Base-by-base conservation (phyloP, 2,113 vertebrate species). In the Pachycephala philippinensis region DNA sequence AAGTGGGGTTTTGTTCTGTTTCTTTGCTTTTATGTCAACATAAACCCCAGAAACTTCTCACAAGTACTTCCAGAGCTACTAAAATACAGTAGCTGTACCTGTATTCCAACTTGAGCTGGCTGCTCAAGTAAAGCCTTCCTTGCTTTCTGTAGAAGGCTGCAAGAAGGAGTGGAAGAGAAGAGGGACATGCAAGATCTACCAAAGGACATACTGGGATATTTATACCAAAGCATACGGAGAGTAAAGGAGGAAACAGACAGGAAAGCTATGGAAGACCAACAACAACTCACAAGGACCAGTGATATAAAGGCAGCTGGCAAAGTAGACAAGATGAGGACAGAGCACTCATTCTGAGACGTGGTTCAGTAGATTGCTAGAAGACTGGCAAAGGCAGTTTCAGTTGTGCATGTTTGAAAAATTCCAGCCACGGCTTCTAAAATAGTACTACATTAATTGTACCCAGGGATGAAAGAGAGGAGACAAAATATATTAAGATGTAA, bases 401-500 rank as follows among this genome's bases (percentile, higher is more conserved):
- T 40, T 56, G 31, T 28, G 19, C 18, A 54, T 28, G 42, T 54
- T 31, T 70, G 65, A 94, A 81, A 68, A 89, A 81, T 70, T 92
- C 80, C 72, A 96, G 80, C 30, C 83, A 89, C 0, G 0, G 23
- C 31, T 16, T 78, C 44, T 81, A 84, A 95, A 93, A 75, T 1
- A 70, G 28, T 37, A 49, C 31, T 60, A 79, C 37, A 57, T 79
- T 93, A 90, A 86, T 70, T 60, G 61, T 68, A 78, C 47, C 53
- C 69, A 82, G 80, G 89, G 81, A 95, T 79, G 69, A 84, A 92
- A 95, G 61, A 54, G 30, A 78, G 30, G 37, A 95, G 64, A 85
- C 28, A 53, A 94, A 89, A 59, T 52, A 88, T 59, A 93, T 69
- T 77, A 68, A 70, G 77, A 95, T 71, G 60, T 68, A 87, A 87